Conservation (phyloP, 2,888 invertebrate species). For the Noctua pronuba region DNA sequence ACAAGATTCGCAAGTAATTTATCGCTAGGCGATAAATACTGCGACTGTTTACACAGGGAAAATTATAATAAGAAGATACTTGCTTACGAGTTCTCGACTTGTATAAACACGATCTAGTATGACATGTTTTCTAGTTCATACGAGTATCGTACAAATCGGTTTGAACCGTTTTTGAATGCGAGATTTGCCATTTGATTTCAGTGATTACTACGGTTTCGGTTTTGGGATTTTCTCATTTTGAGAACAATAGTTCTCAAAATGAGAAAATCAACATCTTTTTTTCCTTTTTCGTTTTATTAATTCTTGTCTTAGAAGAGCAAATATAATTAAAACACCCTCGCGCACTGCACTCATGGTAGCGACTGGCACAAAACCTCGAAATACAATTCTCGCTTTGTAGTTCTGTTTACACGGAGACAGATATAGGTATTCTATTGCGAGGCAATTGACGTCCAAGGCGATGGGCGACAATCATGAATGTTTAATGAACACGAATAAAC, state of each 20-base stretch:
- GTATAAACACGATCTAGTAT: background rate
- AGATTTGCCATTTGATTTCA: slow-evolving; percentile 1
- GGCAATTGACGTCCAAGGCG: too few relatives aligned
- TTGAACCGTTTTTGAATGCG: background rate
- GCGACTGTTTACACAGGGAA: background rate
- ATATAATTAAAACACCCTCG: background rate
- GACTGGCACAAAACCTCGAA: background rate
- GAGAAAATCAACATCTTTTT: background rate
- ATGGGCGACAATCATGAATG: too few relatives aligned
- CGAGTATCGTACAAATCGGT: slow-evolving; percentile 5
- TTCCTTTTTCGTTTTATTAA: background rate
- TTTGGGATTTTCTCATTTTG: too few relatives aligned
- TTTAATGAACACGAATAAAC: too few relatives aligned
- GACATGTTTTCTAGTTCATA: background rate
- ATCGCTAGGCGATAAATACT: too few relatives aligned
- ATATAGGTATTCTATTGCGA: too few relatives aligned
- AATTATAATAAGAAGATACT: background rate
- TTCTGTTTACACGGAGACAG: too few relatives aligned
- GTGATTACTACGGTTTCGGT: background rate
- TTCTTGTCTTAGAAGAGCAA: background rate
- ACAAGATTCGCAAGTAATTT: background rate
- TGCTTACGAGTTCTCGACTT: background rate
- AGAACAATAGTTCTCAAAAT: background rate
- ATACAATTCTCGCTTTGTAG: too few relatives aligned
- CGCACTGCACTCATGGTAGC: background rate